Base-by-base conservation (phyloP, 2,888 invertebrate species). In the Tenthredo notha region DNA sequence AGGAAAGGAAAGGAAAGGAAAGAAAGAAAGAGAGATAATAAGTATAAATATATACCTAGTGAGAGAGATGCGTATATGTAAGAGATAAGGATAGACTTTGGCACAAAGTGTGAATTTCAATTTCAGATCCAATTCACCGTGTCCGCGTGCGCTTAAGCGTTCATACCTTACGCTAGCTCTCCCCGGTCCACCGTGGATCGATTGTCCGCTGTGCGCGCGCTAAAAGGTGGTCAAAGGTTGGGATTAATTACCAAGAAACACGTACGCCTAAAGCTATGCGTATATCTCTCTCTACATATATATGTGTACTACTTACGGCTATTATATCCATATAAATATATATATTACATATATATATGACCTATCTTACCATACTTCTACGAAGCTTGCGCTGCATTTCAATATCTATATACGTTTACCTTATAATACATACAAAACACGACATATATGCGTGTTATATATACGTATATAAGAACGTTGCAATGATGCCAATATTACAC, bases 81-180 rank as follows among this genome's bases (percentile, higher is more conserved):
- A 25, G 43, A 40, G 15, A 47, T 40, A 43, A 47, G n/a, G 74
- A 29, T 15, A 43, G 50, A 50, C 50, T 77, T 50, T 50, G 77
- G 54, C 77, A 33, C 29, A 40, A 77, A 77, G 54, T n/a, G 77
- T 54, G 54, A 50, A 77, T 77, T 77, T 77, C 33, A 77, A 77
- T 77, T 54, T 54, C 29, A 77, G 33, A 77, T 77, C 78, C 84
- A 87, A 85, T 84, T 83, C 80, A 84, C 61, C 77, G 84, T 74
- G 65, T 83, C 54, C 54, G 72, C 85, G 67, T 58, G 84, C 82
- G 84, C 58, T 84, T 82, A 84, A 85, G 85, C 86, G 82, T 58
- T 85, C n/a, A 83, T 33, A 33, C 47, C 37, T 33, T 77, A 54
- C 50, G 50, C 54, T 33, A n/a, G 7, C n/a, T 77, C 43, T n/a